Evolutionary conservation across 2,888 invertebrate genomes (phyloP).

Genomic region (Hyposoter didymator): DNA sequence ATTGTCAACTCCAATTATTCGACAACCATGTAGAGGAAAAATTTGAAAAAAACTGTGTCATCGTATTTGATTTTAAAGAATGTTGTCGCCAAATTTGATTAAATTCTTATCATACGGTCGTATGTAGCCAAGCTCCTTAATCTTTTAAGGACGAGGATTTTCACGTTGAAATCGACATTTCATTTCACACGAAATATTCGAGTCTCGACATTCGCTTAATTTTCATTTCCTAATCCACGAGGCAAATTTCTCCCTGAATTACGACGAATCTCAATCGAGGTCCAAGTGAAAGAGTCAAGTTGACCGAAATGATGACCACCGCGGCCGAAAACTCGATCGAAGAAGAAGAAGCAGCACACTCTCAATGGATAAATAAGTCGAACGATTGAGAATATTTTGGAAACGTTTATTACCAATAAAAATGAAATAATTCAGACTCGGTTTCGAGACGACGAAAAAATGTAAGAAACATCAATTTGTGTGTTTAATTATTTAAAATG

Average conservation of each 20-base stretch:
- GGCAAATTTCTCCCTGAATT: not conserved
- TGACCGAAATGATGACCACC: not conserved
- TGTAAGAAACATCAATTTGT: not conserved
- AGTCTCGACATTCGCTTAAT: not conserved
- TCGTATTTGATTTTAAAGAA: too few species aligned
- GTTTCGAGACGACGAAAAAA: slow-evolving; percentile 4
- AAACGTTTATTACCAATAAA: slow-evolving; percentile 20
- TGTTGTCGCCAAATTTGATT: too few species aligned
- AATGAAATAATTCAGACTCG: not conserved
- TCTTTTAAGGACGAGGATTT: too few species aligned
- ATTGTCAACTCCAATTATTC: too few species aligned
- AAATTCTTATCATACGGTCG: too few species aligned
- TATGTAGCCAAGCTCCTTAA: too few species aligned
- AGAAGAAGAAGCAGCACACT: not conserved
- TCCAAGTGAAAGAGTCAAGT: not conserved
- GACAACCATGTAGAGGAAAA: too few species aligned
- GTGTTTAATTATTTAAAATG: not conserved
- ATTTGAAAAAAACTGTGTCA: too few species aligned
- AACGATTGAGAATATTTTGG: not conserved
- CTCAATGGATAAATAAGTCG: not conserved
- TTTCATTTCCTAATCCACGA: not conserved
- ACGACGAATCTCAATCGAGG: too few species aligned
- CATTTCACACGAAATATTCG: not conserved
- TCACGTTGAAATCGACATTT: not conserved
- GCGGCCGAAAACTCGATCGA: not conserved